These are phyloP conservation scores for Sporophila hypoxantha DNA, from an alignment of 2,113 vertebrate genomes.

Conservation along the genomic window DNA sequence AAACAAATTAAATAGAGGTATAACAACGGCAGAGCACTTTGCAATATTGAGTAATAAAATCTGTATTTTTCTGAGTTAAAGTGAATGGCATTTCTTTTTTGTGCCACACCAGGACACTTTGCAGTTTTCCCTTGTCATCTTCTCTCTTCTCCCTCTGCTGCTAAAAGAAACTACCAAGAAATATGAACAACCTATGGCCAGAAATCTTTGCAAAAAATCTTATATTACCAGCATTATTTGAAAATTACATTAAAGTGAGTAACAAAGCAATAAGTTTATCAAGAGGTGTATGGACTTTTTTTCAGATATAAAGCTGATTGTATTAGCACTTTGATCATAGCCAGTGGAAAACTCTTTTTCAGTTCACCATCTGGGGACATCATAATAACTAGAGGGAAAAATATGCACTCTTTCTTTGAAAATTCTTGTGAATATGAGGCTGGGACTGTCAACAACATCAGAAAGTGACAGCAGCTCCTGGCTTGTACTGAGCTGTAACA, in stretches of 20 bases:
- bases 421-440: not conserved
- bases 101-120: not conserved
- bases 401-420: not conserved
- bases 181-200: not conserved
- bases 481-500: not conserved
- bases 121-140: not conserved
- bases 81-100: not conserved
- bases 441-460: not conserved
- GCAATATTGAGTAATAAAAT: not conserved
- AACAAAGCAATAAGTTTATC: not conserved
- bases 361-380: not conserved
- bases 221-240: not conserved
- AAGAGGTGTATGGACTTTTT: not conserved
- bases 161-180: not conserved
- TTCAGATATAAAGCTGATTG: not conserved
- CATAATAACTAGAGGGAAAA: not conserved
- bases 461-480: slow-evolving; percentile 14
- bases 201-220: too few relatives aligned
- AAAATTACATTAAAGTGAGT: not conserved
- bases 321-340: not conserved
- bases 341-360: not conserved
- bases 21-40: not conserved
- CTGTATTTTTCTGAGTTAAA: not conserved
- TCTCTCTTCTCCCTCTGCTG: slow-evolving; percentile 51
- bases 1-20: not conserved